Evolutionary conservation across 2,888 invertebrate species (phyloP).

Genomic region (Phragmatobia fuliginosa): DNA sequence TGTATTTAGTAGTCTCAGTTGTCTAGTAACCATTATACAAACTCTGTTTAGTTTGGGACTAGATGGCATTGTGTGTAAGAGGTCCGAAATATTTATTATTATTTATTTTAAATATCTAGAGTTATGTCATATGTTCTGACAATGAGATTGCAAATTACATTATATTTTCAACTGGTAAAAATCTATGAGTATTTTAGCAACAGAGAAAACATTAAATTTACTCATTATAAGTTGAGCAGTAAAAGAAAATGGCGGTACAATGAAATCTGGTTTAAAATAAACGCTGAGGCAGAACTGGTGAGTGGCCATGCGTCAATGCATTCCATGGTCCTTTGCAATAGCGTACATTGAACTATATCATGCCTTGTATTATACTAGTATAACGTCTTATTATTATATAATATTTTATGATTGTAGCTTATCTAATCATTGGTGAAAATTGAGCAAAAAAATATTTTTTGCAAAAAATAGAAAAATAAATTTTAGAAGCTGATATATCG

Average conservation of each 20-base stretch:
- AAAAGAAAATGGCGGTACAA: not conserved
- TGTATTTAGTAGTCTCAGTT: too few species aligned
- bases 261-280: slow-evolving; percentile 9
- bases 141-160: not conserved
- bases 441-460: too few species aligned
- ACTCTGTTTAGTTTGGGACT: too few species aligned
- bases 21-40: too few species aligned
- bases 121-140: not conserved
- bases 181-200: not conserved
- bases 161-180: not conserved
- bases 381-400: not conserved
- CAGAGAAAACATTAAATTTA: not conserved
- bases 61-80: too few species aligned
- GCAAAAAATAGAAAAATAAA: too few species aligned
- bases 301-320: slow-evolving; percentile 11
- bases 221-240: not conserved
- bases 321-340: slow-evolving; percentile 7
- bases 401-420: too few species aligned
- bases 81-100: too few species aligned
- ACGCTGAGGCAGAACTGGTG: not conserved
- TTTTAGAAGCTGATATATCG: too few species aligned
- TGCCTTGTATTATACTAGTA: not conserved
- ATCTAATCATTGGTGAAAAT: too few species aligned
- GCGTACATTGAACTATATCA: slow-evolving; percentile 13
- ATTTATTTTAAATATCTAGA: too few species aligned